Conservation (phyloP, 1,140 invertebrate genomes). For the Brachionus manjavacas region DNA sequence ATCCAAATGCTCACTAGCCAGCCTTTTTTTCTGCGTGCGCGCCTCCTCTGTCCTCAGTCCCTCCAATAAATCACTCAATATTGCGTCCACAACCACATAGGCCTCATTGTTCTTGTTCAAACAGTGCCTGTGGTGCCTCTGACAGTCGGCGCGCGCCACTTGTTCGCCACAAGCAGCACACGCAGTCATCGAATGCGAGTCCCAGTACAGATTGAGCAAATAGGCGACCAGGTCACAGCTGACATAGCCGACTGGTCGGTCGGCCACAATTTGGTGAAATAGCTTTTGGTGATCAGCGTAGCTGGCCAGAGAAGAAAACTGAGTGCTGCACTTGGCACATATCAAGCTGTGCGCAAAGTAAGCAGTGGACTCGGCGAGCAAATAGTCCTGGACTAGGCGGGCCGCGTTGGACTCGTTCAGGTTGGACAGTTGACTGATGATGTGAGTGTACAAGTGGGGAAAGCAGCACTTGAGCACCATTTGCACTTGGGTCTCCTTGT, state of each 20-base stretch:
- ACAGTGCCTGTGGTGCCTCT: neutral
- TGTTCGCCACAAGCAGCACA: neutral
- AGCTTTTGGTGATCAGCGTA: too few species aligned
- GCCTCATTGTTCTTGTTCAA: neutral
- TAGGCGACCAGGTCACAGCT: neutral
- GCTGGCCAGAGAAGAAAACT: neutral
- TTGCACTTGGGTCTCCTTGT: conserved; percentile 11
- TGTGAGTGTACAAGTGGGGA: neutral
- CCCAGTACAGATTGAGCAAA: neutral
- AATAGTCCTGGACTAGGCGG: neutral
- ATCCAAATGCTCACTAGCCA: neutral
- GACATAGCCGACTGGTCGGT: neutral
- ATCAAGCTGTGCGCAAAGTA: neutral
- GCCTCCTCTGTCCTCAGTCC: neutral
- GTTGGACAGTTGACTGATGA: neutral
- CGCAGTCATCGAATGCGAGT: neutral
- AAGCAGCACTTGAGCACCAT: conserved; percentile 26
- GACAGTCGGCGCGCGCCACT: neutral
- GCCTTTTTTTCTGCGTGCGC: neutral
- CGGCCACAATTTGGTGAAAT: too few species aligned
- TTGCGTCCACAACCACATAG: neutral
- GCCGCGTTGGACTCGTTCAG: neutral
- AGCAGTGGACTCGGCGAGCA: neutral
- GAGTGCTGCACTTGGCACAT: neutral
- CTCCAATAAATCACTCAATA: neutral